A percentile compares a stretch with the other conserved stretches of the same genome.
These are phyloP conservation scores for Tetragonula carbonaria DNA, from an alignment of 2,888 invertebrate species.

Conservation along the genomic window DNA sequence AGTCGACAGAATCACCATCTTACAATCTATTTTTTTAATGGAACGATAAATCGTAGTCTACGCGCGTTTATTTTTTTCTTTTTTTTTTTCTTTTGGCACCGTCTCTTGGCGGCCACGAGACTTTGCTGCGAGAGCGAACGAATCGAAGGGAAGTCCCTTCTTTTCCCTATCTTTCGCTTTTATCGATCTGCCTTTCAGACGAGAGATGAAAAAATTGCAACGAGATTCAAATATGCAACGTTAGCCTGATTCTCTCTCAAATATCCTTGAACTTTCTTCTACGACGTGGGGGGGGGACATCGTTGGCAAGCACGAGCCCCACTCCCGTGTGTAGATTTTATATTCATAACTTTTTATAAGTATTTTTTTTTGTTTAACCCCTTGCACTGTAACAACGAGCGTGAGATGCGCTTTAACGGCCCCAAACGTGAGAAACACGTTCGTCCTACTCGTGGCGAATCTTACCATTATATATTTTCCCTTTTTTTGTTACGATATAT, in stretches of 20 bases:
- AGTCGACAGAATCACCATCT: slow-evolving; percentile 56
- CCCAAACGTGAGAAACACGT: too few species aligned
- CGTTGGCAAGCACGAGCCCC: neutral
- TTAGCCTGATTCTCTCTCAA: neutral
- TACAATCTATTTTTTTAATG: slow-evolving; percentile 55
- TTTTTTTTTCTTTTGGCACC: slow-evolving; percentile 68
- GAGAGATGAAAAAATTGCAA: slow-evolving; percentile 17
- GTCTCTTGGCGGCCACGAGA: slow-evolving; percentile 59
- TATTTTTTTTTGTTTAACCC: too few species aligned
- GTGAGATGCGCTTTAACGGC: too few species aligned
- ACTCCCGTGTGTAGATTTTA: too few species aligned
- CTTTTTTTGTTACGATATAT: too few species aligned
- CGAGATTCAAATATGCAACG: neutral
- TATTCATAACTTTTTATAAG: neutral
- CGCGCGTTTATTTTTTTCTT: slow-evolving; percentile 19
- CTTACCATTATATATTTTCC: too few species aligned
- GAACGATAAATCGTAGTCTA: slow-evolving; percentile 49
- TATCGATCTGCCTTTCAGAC: neutral
- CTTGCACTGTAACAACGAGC: too few species aligned
- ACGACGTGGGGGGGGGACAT: neutral
- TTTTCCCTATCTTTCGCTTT: slow-evolving; percentile 1
- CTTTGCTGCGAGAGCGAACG: slow-evolving; percentile 28
- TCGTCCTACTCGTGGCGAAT: too few species aligned
- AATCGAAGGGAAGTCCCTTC: slow-evolving; percentile 27
- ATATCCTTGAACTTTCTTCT: neutral